Base-by-base conservation (phyloP, 2,113 vertebrate species). In the Theropithecus gelada region DNA sequence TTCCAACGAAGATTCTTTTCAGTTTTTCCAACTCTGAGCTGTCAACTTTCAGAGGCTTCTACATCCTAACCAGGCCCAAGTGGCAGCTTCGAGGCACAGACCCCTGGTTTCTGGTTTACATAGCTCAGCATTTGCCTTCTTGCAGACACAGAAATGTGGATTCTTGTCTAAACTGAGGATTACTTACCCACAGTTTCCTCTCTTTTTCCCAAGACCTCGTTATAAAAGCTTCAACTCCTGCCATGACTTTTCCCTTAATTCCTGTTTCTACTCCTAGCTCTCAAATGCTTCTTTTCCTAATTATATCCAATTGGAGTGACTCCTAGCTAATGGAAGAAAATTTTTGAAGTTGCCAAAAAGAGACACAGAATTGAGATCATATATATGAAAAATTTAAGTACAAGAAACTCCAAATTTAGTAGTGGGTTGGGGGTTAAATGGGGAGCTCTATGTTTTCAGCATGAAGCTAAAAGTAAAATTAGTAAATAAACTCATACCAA, bases 271-370 rank as follows among this genome's bases (percentile, higher is more conserved):
- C 61, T 84, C 32, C 32, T 40, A 38, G 17, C 45, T 68, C 57
- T 61, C 55, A 79, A 38, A 84, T 75, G 55, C 61, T 73, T 59
- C 79, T 83, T 57, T 92, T 93, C 32, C 57, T 89, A 88, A 68
- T 86, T 66, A 93, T 32, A 10, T 70, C 18, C 45, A 48, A 72
- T 7, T 73, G 6, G 38, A 76, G 4, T 84, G 22, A 84, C 48
- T 83, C 81, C 9, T 72, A 94, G 76, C 90, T 80, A 68, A 84
- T 8, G 11, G 10, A 70, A 72, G 3, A 81, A 55, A 8, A 35
- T 68, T 92, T 90, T n/a, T 91, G 73, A 87, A 40, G 16, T 66
- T 93, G 72, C 32, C 70, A 92, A 50, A 95, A 81, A 84, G 72
- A 90, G 50, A 64, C 50, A 50, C n/a, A 89, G n/a, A 89, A 93